phyloP scores from a whole-genome alignment of 2,888 invertebrate species.

The Cephus pulcher region DNA sequence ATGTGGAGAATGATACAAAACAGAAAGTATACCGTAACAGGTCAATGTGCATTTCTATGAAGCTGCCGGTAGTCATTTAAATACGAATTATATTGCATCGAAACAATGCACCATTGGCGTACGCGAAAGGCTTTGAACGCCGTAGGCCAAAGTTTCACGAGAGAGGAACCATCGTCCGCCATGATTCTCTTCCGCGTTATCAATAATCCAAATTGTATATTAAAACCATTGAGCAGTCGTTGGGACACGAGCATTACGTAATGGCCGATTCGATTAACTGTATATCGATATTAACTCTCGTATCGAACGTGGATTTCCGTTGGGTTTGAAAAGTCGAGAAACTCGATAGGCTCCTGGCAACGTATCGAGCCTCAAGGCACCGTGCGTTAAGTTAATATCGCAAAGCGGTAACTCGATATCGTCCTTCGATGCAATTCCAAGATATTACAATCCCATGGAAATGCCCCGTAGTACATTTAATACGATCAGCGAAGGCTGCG shows the following conservation, averaged over 20 bases:
- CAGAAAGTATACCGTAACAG: neutral
- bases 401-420: constrained; percentile 1
- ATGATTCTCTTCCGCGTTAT: neutral
- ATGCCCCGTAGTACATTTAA: neutral
- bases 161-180: neutral
- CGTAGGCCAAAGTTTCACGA: neutral
- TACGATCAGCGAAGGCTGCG: neutral
- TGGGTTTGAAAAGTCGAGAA: constrained; percentile 1
- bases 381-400: neutral
- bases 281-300: neutral
- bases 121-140: neutral
- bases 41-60: neutral
- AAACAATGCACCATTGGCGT: neutral
- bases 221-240: neutral
- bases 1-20: neutral
- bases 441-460: neutral
- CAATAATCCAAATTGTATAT: neutral
- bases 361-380: neutral
- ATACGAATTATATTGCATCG: neutral
- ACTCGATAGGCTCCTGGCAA: neutral
- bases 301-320: neutral
- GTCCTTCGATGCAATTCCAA: neutral
- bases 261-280: neutral
- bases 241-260: neutral
- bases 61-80: neutral